These are phyloP conservation scores for Andricus curvator DNA, from an alignment of 2,888 invertebrate genomes.

Conservation along the genomic window DNA sequence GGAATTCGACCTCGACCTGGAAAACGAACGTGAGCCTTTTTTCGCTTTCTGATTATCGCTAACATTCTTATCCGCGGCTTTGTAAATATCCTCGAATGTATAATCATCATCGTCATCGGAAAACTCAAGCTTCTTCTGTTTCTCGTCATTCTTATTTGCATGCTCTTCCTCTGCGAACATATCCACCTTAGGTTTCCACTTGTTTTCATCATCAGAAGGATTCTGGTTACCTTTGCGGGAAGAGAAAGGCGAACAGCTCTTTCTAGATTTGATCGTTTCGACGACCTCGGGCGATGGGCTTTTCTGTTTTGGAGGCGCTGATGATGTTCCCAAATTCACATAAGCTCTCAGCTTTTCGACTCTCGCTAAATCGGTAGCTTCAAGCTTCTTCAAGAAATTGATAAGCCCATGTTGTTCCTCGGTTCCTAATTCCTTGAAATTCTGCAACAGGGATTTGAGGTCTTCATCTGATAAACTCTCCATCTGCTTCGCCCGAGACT, in stretches of 20 bases:
- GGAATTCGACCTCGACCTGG: constrained; percentile 64
- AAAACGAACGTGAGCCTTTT: constrained; percentile 77
- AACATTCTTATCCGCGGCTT: constrained; percentile 87
- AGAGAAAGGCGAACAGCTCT: constrained; percentile 80
- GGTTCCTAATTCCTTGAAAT: constrained; percentile 88
- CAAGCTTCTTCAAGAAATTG: constrained; percentile 89
- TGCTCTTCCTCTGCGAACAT: constrained; percentile 76
- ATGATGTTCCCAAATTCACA: constrained; percentile 82
- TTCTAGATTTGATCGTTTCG: constrained; percentile 52
- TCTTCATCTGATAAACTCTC: constrained; percentile 90
- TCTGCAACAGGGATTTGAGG: constrained; percentile 88
- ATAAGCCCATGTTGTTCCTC: constrained; percentile 92
- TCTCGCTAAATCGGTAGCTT: constrained; percentile 87
- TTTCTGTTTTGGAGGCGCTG: constrained; percentile 49
- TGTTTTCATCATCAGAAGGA: constrained; percentile 74
- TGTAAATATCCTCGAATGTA: constrained; percentile 90
- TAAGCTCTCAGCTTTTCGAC: constrained; percentile 88
- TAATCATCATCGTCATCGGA: constrained; percentile 89
- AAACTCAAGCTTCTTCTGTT: constrained; percentile 80
- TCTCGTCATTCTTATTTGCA: constrained; percentile 67
- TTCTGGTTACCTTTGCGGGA: constrained; percentile 77
- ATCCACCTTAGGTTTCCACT: constrained; percentile 75
- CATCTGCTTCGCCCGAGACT: constrained; percentile 80
- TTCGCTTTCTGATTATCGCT: constrained; percentile 83
- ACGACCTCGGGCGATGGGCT: constrained; percentile 59